Percentiles rank a stretch among this genome's conserved stretches.
These are phyloP conservation scores for Cantharis rustica DNA, from an alignment of 2,888 invertebrate species.

Conservation along the genomic window DNA sequence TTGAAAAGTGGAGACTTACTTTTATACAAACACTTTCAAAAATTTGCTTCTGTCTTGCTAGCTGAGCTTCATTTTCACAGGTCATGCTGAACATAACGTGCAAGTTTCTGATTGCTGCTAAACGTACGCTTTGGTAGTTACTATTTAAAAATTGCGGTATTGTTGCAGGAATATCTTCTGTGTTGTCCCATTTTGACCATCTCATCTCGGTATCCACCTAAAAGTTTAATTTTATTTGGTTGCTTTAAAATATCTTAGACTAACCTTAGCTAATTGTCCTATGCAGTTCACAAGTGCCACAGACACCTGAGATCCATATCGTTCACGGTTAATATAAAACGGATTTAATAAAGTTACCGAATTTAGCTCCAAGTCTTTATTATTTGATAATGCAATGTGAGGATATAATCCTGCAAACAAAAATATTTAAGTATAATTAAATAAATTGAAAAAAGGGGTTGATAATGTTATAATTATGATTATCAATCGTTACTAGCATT, in stretches of 20 bases:
- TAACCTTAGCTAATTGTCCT: conserved; percentile 52
- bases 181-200: conserved; percentile 40
- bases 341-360: conserved; percentile 41
- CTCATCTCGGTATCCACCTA: conserved; percentile 43
- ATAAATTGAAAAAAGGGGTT: too few species aligned
- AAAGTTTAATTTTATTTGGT: background rate
- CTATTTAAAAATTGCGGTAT: conserved; percentile 49
- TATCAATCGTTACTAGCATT: too few species aligned
- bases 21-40: conserved; percentile 49
- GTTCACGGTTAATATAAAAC: conserved; percentile 41
- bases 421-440: background rate
- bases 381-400: conserved; percentile 36
- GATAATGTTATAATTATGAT: too few species aligned
- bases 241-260: conserved; percentile 10
- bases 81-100: conserved; percentile 45
- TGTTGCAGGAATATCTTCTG: conserved; percentile 36
- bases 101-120: conserved; percentile 53
- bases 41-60: conserved; percentile 43
- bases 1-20: conserved; percentile 27
- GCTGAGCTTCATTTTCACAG: conserved; percentile 6
- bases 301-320: conserved; percentile 52
- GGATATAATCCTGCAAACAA: conserved; percentile 41
- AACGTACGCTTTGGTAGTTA: conserved; percentile 54
- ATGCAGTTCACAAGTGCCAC: conserved; percentile 54
- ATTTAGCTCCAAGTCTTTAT: conserved; percentile 17